Conservation (phyloP, 2,797 vertebrate genomes). For the Catostomus latipinnis region DNA sequence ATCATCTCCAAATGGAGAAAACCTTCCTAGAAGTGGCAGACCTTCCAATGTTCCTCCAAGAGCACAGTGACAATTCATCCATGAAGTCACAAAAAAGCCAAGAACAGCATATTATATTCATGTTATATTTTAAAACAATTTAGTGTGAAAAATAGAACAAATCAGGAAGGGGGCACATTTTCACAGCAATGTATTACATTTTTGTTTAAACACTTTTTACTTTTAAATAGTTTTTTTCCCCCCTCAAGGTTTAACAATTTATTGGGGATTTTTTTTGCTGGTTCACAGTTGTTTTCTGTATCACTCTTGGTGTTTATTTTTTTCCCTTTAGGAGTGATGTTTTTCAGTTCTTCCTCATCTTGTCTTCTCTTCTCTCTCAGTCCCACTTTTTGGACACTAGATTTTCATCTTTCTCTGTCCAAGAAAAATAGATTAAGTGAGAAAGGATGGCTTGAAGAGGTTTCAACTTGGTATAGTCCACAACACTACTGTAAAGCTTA, state of each 20-base stretch:
- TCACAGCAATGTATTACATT: slow-evolving; percentile 50
- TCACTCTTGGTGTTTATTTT: slow-evolving; percentile 13
- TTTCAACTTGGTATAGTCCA: background rate
- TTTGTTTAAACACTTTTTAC: background rate
- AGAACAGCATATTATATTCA: no score
- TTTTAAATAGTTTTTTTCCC: slow-evolving; percentile 58
- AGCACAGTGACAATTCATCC: no score
- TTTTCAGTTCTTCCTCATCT: slow-evolving; percentile 25
- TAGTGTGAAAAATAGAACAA: no score
- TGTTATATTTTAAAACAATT: no score
- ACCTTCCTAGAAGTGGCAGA: no score
- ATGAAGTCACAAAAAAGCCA: no score
- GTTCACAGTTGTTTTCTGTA: slow-evolving; percentile 46
- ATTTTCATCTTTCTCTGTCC: slow-evolving; percentile 66
- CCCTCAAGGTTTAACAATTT: slow-evolving; percentile 24
- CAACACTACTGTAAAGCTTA: no score
- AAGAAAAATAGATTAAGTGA: slow-evolving; percentile 22
- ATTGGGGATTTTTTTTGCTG: slow-evolving; percentile 62
- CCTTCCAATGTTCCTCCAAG: no score
- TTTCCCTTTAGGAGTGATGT: slow-evolving; percentile 24
- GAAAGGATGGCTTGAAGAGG: background rate
- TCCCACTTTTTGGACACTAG: slow-evolving; percentile 67
- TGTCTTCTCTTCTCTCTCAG: slow-evolving; percentile 35
- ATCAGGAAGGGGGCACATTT: no score
- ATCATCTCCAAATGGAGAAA: no score